Percentiles rank a stretch among this genome's conserved stretches.
Evolutionary conservation across 2,797 vertebrate species (phyloP).

Genomic region (Lemur catta): DNA sequence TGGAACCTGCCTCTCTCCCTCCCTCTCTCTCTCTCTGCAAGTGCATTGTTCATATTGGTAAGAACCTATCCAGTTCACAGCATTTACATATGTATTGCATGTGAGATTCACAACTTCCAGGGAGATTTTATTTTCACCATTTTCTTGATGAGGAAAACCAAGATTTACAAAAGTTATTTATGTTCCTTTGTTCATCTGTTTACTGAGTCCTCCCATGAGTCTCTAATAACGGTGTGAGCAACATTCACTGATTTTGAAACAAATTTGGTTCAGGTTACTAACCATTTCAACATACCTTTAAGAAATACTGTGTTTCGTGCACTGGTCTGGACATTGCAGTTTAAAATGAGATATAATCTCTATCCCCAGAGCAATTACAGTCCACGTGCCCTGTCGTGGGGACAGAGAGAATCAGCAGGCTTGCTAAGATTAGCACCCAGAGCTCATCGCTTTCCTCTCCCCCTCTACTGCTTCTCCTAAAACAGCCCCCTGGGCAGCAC

Average conservation of each 20-base stretch:
- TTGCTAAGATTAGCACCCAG: not conserved
- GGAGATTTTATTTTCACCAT: not conserved
- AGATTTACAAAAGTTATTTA: not conserved
- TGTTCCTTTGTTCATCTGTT: not conserved
- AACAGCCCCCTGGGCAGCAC: accelerated
- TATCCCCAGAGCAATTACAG: not conserved
- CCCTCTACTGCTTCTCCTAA: not conserved
- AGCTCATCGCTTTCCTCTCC: not conserved
- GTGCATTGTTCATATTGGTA: not conserved
- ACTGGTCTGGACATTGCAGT: not conserved
- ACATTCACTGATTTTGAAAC: not conserved
- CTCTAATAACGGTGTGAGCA: not conserved
- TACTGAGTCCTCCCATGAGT: not conserved
- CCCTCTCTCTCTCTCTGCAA: not conserved
- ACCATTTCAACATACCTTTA: not conserved
- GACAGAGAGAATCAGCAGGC: not conserved
- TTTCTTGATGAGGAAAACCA: not conserved
- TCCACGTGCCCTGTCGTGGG: not conserved
- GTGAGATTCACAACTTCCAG: not conserved
- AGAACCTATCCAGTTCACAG: not conserved
- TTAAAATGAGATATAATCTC: not conserved
- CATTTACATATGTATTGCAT: not conserved
- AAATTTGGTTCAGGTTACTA: not conserved
- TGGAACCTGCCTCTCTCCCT: not conserved
- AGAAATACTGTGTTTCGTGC: not conserved